Conservation (phyloP, 2,797 vertebrate species). For the Acipenser oxyrinchus region DNA sequence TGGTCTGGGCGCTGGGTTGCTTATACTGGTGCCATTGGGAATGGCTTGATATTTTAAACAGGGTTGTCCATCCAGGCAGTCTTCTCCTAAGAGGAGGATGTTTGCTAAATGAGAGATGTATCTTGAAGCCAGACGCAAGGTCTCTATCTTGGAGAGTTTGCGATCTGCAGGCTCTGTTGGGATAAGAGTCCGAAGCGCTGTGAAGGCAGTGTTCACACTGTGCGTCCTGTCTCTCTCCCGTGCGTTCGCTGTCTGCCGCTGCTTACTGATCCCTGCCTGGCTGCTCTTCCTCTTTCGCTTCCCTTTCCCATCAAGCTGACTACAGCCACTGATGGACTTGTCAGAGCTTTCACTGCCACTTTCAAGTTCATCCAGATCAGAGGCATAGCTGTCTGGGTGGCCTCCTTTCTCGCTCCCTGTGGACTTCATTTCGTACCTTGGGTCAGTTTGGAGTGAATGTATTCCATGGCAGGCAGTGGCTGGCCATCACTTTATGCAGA, state of each 20-base stretch:
- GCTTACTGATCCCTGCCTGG: slow-evolving; percentile 54
- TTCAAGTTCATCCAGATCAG: slow-evolving; percentile 59
- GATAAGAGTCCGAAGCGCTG: slow-evolving; percentile 75
- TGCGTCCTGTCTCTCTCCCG: slow-evolving; percentile 79
- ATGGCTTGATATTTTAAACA: slow-evolving; percentile 58
- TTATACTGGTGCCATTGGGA: slow-evolving; percentile 32
- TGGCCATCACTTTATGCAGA: slow-evolving; percentile 57
- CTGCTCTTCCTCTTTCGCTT: slow-evolving; percentile 35
- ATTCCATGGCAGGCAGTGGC: slow-evolving; percentile 31
- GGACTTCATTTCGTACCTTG: slow-evolving; percentile 56
- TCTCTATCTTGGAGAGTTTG: slow-evolving; percentile 85
- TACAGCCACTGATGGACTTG: slow-evolving; percentile 47
- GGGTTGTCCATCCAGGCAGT: slow-evolving; percentile 55
- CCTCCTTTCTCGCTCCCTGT: slow-evolving; percentile 36
- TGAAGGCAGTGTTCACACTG: slow-evolving; percentile 82
- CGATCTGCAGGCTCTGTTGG: slow-evolving; percentile 79
- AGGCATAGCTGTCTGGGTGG: slow-evolving; percentile 38
- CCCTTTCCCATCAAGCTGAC: slow-evolving; percentile 29
- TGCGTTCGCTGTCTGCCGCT: slow-evolving; percentile 80
- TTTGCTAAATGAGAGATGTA: slow-evolving; percentile 84
- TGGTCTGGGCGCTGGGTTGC: slow-evolving; percentile 50
- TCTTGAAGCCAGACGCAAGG: slow-evolving; percentile 78
- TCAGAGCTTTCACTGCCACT: slow-evolving; percentile 63
- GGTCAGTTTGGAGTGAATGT: slow-evolving; percentile 30
- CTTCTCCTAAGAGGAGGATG: slow-evolving; percentile 69